These are phyloP conservation scores for Hirundo rustica DNA, from an alignment of 2,797 vertebrate species.

Conservation along the genomic window DNA sequence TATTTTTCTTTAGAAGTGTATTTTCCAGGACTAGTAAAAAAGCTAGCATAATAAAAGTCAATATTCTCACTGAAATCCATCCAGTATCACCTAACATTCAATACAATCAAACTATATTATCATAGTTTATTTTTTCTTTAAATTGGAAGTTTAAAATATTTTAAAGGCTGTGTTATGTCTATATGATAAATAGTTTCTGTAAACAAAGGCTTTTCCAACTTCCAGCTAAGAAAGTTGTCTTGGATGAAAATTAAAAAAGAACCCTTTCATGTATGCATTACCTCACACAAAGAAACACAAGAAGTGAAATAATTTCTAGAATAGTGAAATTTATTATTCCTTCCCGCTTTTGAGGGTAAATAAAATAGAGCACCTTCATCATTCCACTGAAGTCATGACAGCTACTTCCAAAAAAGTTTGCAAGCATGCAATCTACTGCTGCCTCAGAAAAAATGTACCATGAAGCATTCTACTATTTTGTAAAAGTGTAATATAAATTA, in stretches of 20 bases:
- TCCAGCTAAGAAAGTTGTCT: background rate
- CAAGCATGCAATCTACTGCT: background rate
- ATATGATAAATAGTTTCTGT: background rate
- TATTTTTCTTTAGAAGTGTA: background rate
- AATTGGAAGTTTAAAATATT: background rate
- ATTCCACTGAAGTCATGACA: conserved; percentile 71
- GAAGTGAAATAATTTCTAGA: background rate
- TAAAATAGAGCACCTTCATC: conserved; percentile 24
- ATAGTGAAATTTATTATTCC: background rate
- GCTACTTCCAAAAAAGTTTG: conserved; percentile 26
- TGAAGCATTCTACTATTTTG: conserved; percentile 36
- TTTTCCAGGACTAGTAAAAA: background rate
- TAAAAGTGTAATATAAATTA: conserved; percentile 21
- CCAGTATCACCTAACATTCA: background rate
- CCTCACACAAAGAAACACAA: background rate
- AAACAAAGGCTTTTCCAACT: background rate
- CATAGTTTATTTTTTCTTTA: background rate
- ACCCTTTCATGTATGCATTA: background rate
- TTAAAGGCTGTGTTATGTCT: background rate
- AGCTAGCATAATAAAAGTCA: background rate
- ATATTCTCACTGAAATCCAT: background rate
- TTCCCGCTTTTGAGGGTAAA: background rate
- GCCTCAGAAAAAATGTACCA: conserved; percentile 14
- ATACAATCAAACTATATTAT: background rate
- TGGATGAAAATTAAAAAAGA: background rate